Evolutionary conservation across 2,888 invertebrate species (phyloP), one percentile per base, ranked within the genome.

Genomic region (Drosophila dives): DNA sequence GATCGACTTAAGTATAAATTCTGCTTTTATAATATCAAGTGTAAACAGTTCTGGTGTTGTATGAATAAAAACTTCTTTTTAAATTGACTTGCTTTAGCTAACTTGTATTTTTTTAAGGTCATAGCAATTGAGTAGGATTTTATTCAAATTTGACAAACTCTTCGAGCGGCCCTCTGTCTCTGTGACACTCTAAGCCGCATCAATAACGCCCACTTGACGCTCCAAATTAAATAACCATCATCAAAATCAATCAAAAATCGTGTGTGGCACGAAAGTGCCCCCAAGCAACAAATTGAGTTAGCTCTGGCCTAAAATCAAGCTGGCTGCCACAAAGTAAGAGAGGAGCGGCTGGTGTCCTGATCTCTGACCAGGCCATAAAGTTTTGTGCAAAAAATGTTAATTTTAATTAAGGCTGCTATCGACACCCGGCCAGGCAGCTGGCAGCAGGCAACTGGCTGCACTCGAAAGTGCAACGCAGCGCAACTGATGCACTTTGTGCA

Each of bases 381-480:
- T 90, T 87, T 77, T 72, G 75, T 75, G 68, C 84, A 90, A 88
- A 89, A 90, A 87, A 86, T 87, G 85, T 89, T 87, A 89, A 90
- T 87, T 89, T 87, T 90, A 87, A 87, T 87, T 90, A 87, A 84
- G 81, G 75, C 71, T 87, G 89, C 87, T 89, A 90, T 87, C 90
- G 85, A 89, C 90, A 88, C 88, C 77, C 80, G 58, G 55, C 83
- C 36, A 55, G 36, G 51, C 33, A 20, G 51, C 32, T 20, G 50
- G n/a, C 48, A 36, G 53, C 49, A 55, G 49, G 55, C 77, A 71
- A 49, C 61, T 29, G 74, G 77, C 54, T 65, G 84, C 86, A 90
- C 86, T 90, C 81, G 55, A 89, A 81, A 84, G 87, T 86, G 86
- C 86, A 86, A 66, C 79, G 90, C 85, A 86, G 90, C 89, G 89